Base-by-base conservation (phyloP, 2,888 invertebrate species). In the Nineta flava region DNA sequence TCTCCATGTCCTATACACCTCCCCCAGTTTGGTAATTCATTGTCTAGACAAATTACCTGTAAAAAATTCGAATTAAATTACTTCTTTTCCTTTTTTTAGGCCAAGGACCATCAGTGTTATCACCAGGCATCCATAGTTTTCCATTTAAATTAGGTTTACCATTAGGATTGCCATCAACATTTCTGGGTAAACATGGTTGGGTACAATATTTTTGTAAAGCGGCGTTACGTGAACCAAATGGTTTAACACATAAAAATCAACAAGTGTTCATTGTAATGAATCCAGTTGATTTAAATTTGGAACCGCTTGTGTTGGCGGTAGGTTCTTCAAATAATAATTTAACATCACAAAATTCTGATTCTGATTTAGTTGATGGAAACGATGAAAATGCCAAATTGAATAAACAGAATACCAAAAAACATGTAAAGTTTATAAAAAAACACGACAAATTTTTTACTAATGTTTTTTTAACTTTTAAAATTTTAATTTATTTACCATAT, bases 231-330 rank as follows among this genome's bases (percentile, higher is more conserved):
- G 93, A 93, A 60, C 87, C 91, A 7, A 84, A 83, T 55, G 92
- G 92, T 1, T 70, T 93, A 35, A 88, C 90, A 5, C 93, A 93
- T 63, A 93, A 93, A 67, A 93, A 93, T 65, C 92, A 93, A 65
- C 93, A 93, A 69, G 93, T 93, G n/a, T 93, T 93, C 67, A 91
- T 93, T 60, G 91, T 93, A 3, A 92, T 93, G 92, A 93, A 90
- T 66, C 93, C 93, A 4, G 91, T 93, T 56, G 92, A 93, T 66
- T 72, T 93, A 59, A 93, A 93, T 69, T 69, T 87, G 65, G 93
- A 93, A 63, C 88, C 91, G 40, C 81, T 88, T 7, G 82, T 88
- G 57, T 70, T 93, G 55, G 79, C 90, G 63, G 93, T 93, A 71
- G 44, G 44, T 44, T 19, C 38, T 7, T 38, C 41, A 26, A 47